Conservation (phyloP, 1,140 invertebrate species). For the Alviniconcha marisindica region DNA sequence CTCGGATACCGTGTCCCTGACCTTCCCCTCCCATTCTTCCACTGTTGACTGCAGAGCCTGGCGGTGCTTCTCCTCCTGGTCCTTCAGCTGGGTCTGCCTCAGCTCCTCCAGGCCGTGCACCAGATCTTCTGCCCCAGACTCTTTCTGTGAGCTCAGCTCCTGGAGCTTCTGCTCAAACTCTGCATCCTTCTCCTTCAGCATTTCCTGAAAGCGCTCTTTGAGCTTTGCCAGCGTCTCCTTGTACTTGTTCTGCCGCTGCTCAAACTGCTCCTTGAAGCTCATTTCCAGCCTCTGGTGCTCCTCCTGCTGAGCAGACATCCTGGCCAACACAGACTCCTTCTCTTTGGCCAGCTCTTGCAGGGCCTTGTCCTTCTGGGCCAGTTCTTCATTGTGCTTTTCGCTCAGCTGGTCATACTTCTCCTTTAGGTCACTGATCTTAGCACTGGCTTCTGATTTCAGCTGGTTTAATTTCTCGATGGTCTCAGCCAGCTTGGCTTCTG, state of each 20-base stretch:
- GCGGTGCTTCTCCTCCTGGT: constrained; percentile 55
- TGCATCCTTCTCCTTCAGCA: constrained; percentile 65
- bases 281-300: constrained; percentile 56
- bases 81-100: constrained; percentile 56
- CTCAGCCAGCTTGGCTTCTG: constrained; percentile 39
- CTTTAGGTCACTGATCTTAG: constrained; percentile 57
- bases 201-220: constrained; percentile 70
- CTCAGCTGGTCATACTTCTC: constrained; percentile 54
- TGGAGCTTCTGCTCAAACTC: constrained; percentile 61
- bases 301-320: constrained; percentile 34
- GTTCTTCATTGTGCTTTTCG: constrained; percentile 40
- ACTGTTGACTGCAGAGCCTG: constrained; percentile 41
- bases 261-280: constrained; percentile 63
- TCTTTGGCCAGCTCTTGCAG: constrained; percentile 43
- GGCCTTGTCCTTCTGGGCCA: constrained; percentile 43
- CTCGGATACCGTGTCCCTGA: constrained; percentile 36
- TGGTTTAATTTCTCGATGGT: constrained; percentile 61
- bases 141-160: constrained; percentile 60
- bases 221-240: constrained; percentile 65
- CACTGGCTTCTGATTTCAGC: constrained; percentile 53
- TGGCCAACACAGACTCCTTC: constrained; percentile 42
- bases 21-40: constrained; percentile 49
- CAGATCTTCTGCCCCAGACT: constrained; percentile 58
- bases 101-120: constrained; percentile 58
- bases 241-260: constrained; percentile 60